Conservation (phyloP, 2,888 invertebrate genomes). For the Lordiphosa andalusiaca region DNA sequence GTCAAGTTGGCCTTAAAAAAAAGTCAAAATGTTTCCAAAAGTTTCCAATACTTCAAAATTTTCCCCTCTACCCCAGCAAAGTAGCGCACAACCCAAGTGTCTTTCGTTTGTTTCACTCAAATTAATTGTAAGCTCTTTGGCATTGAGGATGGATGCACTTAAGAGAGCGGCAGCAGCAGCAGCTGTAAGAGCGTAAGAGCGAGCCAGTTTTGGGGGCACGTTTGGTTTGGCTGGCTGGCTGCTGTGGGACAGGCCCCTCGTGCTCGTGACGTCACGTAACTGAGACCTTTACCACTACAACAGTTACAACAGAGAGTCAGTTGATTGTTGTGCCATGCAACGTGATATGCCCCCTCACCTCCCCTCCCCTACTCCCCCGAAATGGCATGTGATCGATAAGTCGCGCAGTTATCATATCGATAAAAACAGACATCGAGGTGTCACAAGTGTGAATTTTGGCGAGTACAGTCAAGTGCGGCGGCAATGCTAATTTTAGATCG, state of each 20-base stretch:
- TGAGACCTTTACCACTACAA: constrained; percentile 46
- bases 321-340: constrained; percentile 6
- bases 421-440: constrained; percentile 21
- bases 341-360: neutral
- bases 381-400: constrained; percentile 53
- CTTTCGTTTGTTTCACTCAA: neutral
- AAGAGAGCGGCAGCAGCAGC: constrained; percentile 50
- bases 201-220: constrained; percentile 64
- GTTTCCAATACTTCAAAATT: constrained; percentile 14
- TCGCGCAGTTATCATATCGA: constrained; percentile 30
- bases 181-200: constrained; percentile 32
- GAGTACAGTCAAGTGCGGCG: constrained; percentile 1
- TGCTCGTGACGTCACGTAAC: constrained; percentile 75
- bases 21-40: constrained; percentile 4
- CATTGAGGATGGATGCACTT: constrained; percentile 43
- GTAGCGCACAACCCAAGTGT: neutral
- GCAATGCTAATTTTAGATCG: constrained; percentile 36
- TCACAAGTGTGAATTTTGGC: constrained; percentile 42
- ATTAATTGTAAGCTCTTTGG: constrained; percentile 10
- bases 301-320: constrained; percentile 25
- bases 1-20: constrained; percentile 1
- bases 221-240: constrained; percentile 38
- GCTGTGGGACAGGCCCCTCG: constrained; percentile 63
- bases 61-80: no score
- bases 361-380: no score